Evolutionary conservation across 35 echinoderm and acorn worm species (phyloP).

Genomic region (Lytechinus variegatus): DNA sequence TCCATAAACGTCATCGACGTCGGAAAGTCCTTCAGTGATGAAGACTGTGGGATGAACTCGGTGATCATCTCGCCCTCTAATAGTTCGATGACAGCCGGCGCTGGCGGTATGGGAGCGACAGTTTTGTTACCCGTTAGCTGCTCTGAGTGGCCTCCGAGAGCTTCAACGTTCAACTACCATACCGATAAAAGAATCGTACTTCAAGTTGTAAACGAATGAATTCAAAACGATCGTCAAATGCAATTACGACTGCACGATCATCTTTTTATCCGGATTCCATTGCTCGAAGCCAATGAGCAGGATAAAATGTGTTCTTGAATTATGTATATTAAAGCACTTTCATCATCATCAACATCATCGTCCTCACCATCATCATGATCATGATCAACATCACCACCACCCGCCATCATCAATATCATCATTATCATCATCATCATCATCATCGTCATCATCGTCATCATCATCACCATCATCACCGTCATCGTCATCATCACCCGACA

Average conservation of each 20-base stretch:
- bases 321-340: not conserved
- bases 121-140: not conserved
- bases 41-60: not conserved
- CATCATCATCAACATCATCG: too few relatives aligned
- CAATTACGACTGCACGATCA: too few relatives aligned
- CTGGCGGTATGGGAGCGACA: not conserved
- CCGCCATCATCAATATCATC: too few relatives aligned
- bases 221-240: too few relatives aligned
- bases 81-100: not conserved
- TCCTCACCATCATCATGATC: too few relatives aligned
- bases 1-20: not conserved
- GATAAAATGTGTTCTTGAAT: too few relatives aligned
- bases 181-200: not conserved
- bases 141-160: not conserved
- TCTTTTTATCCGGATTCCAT: not conserved
- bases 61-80: not conserved
- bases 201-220: not conserved
- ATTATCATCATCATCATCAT: too few relatives aligned
- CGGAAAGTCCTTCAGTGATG: not conserved
- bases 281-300: not conserved
- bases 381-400: too few relatives aligned
- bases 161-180: not conserved
- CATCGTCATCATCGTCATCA: too few relatives aligned
- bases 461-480: too few relatives aligned
- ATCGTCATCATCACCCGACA: too few relatives aligned